Percentiles rank a stretch among this genome's conserved stretches.
These are phyloP conservation scores for Gobio gobio DNA, from an alignment of 2,113 vertebrate genomes.

Conservation along the genomic window DNA sequence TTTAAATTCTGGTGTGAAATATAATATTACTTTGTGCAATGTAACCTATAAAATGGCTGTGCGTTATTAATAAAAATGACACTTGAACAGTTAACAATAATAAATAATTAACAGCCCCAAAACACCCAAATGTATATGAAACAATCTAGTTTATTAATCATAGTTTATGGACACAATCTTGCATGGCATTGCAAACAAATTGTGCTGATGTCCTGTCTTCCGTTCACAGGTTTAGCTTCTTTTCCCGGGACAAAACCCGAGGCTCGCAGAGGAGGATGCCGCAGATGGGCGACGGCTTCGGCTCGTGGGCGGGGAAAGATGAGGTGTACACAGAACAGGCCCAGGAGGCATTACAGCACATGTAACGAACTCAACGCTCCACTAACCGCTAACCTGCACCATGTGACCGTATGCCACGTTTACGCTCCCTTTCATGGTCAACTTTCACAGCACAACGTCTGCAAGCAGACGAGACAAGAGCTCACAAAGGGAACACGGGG, in stretches of 20 bases:
- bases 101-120: background rate
- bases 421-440: constrained; percentile 23
- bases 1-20: background rate
- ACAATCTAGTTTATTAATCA: background rate
- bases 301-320: constrained; percentile 83
- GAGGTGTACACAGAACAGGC: constrained; percentile 91
- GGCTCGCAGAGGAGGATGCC: constrained; percentile 75
- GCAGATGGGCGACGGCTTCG: constrained; percentile 75
- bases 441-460: constrained; percentile 7
- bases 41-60: background rate
- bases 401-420: constrained; percentile 25
- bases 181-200: background rate
- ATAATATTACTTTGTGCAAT: background rate
- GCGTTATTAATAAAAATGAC: background rate
- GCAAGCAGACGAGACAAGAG: constrained; percentile 7
- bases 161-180: background rate
- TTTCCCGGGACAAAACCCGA: constrained; percentile 92
- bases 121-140: background rate
- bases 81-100: background rate
- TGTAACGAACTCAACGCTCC: constrained; percentile 74
- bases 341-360: constrained; percentile 92
- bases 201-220: background rate
- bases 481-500: constrained; percentile 28
- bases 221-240: constrained; percentile 92
- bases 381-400: constrained; percentile 27